Evolutionary conservation across 2,888 invertebrate genomes (phyloP).

Genomic region (Danaus chrysippus): DNA sequence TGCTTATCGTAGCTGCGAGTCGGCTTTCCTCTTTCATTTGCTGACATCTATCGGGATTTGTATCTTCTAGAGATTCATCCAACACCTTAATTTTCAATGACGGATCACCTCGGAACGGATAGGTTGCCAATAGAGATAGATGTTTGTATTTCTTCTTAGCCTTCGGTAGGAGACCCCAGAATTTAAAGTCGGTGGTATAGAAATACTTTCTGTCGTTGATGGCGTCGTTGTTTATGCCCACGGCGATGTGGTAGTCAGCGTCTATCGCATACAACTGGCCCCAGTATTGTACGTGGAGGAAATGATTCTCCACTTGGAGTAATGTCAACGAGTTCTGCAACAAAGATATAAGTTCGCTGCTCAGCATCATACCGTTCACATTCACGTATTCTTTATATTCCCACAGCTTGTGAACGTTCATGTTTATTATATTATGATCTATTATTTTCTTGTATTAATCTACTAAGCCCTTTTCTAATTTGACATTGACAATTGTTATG

Average conservation of each 20-base stretch:
- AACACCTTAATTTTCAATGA: slow-evolving; percentile 69
- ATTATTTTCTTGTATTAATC: background rate
- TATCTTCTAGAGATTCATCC: slow-evolving; percentile 65
- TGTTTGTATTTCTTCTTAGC: slow-evolving; percentile 67
- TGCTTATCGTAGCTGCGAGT: slow-evolving; percentile 83
- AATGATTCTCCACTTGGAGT: slow-evolving; percentile 91
- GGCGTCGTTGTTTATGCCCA: slow-evolving; percentile 88
- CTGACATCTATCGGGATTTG: slow-evolving; percentile 59
- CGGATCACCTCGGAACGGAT: slow-evolving; percentile 76
- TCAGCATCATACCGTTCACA: slow-evolving; percentile 83
- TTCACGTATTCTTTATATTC: slow-evolving; percentile 67
- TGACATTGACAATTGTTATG: background rate
- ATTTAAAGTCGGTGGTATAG: slow-evolving; percentile 85
- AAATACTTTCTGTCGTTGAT: slow-evolving; percentile 85
- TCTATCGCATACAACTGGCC: slow-evolving; percentile 88
- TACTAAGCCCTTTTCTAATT: too few species aligned
- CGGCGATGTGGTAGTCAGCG: slow-evolving; percentile 90
- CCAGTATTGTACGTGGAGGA: slow-evolving; percentile 90
- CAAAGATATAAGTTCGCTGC: slow-evolving; percentile 84
- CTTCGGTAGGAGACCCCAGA: slow-evolving; percentile 80
- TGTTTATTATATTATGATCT: slow-evolving; percentile 30
- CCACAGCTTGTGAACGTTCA: slow-evolving; percentile 72
- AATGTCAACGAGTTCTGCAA: slow-evolving; percentile 88
- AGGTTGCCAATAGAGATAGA: slow-evolving; percentile 61
- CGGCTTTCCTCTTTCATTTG: slow-evolving; percentile 88